These are phyloP conservation scores for Diachasma alloeum DNA, from an alignment of 1,140 invertebrate genomes.

Conservation along the genomic window DNA sequence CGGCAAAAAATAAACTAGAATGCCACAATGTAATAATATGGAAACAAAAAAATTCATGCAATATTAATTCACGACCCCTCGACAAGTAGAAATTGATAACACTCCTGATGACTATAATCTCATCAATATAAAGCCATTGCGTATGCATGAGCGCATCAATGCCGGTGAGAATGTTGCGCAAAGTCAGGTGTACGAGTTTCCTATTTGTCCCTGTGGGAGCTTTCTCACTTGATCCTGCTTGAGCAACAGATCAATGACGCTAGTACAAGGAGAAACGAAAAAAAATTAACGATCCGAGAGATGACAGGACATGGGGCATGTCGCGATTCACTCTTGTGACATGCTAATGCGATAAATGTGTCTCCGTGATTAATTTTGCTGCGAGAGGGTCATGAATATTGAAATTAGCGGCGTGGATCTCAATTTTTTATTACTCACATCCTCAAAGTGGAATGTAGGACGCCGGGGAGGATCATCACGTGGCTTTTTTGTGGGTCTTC, in stretches of 20 bases:
- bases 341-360: background rate
- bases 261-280: conserved; percentile 13
- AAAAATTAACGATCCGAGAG: background rate
- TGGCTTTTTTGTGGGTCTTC: conserved; percentile 12
- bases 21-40: background rate
- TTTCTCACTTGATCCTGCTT: conserved; percentile 35
- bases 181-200: conserved; percentile 20
- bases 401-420: background rate
- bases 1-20: conserved; percentile 25
- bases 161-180: background rate
- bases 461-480: background rate
- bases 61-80: background rate
- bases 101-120: background rate
- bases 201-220: conserved; percentile 29
- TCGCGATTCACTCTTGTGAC: background rate
- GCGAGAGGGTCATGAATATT: background rate
- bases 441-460: conserved; percentile 6
- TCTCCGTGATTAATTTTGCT: background rate
- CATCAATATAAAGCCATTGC: background rate
- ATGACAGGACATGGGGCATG: background rate
- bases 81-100: background rate
- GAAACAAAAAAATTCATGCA: conserved; percentile 3
- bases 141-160: background rate
- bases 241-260: conserved; percentile 38
- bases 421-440: conserved; percentile 17